These are phyloP conservation scores for Cydia fagiglandana DNA, from an alignment of 1,140 invertebrate genomes.

Conservation along the genomic window DNA sequence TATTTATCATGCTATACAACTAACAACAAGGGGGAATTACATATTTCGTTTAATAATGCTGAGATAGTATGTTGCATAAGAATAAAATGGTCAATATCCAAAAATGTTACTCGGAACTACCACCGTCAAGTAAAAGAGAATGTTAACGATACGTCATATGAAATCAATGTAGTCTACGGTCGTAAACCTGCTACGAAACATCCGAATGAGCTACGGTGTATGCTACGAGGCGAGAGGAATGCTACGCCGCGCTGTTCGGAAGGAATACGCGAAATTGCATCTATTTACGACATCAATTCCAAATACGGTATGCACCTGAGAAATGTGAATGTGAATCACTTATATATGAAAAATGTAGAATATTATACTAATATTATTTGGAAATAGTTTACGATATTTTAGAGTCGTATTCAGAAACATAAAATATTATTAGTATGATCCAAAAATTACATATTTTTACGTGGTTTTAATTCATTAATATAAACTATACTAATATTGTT, in stretches of 20 bases:
- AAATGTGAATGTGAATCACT: neutral
- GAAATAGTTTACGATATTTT: neutral
- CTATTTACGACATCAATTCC: conserved; percentile 4
- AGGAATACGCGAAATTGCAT: conserved; percentile 9
- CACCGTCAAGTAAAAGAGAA: too few relatives aligned
- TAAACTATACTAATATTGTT: too few relatives aligned
- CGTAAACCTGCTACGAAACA: conserved; percentile 23
- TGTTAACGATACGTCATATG: neutral
- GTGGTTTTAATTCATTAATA: too few relatives aligned
- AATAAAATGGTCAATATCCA: too few relatives aligned
- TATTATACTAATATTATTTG: neutral
- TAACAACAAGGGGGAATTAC: too few relatives aligned
- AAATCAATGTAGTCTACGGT: conserved; percentile 4
- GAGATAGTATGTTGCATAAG: too few relatives aligned
- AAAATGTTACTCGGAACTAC: too few relatives aligned
- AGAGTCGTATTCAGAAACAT: too few relatives aligned
- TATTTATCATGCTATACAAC: too few relatives aligned
- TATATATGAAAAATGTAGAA: neutral
- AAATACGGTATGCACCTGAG: neutral
- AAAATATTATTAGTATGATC: too few relatives aligned
- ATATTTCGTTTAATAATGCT: too few relatives aligned
- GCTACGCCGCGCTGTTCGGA: conserved; percentile 9
- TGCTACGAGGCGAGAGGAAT: conserved; percentile 13
- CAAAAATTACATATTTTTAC: too few relatives aligned
- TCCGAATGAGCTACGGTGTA: neutral